Percentiles rank a stretch among this genome's conserved stretches.
Conservation (phyloP, 2,888 invertebrate species). For the Salticus scenicus region DNA sequence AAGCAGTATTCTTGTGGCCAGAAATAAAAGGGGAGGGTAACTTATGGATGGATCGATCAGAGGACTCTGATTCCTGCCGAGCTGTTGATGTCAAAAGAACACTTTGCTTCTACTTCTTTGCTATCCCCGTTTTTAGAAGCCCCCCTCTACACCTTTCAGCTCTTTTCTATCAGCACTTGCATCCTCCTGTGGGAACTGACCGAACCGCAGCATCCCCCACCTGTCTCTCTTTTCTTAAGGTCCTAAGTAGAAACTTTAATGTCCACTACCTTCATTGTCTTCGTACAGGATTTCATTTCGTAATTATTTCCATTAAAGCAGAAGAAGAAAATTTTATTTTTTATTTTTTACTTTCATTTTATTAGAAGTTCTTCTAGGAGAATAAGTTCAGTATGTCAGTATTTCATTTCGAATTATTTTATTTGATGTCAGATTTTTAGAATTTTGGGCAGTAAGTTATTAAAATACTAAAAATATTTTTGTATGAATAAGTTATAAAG, state of each 20-base stretch:
- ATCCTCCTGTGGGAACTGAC: slow-evolving; percentile 47
- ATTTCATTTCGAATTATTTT: background rate
- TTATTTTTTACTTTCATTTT: background rate
- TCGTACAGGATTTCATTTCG: slow-evolving; percentile 32
- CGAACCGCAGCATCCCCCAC: slow-evolving; percentile 7
- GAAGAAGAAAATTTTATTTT: slow-evolving; percentile 17
- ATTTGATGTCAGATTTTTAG: too few relatives aligned
- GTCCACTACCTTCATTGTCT: slow-evolving; percentile 32
- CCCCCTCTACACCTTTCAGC: slow-evolving; percentile 21
- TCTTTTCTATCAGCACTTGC: slow-evolving; percentile 38
- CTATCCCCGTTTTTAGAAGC: background rate
- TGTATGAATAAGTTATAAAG: too few relatives aligned
- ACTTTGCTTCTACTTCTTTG: slow-evolving; percentile 66
- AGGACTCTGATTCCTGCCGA: slow-evolving; percentile 57
- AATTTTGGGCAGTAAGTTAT: too few relatives aligned
- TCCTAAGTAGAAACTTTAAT: slow-evolving; percentile 19
- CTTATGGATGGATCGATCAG: slow-evolving; percentile 35
- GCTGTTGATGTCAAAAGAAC: slow-evolving; percentile 69
- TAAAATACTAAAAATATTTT: too few relatives aligned
- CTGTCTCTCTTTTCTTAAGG: background rate
- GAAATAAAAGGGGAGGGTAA: slow-evolving; percentile 18
- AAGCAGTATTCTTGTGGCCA: slow-evolving; percentile 40
- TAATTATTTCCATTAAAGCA: slow-evolving; percentile 50
- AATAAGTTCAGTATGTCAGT: background rate
- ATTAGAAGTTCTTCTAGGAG: background rate